Conservation (phyloP, 2,797 vertebrate species). For the Enteromius anoplus region DNA sequence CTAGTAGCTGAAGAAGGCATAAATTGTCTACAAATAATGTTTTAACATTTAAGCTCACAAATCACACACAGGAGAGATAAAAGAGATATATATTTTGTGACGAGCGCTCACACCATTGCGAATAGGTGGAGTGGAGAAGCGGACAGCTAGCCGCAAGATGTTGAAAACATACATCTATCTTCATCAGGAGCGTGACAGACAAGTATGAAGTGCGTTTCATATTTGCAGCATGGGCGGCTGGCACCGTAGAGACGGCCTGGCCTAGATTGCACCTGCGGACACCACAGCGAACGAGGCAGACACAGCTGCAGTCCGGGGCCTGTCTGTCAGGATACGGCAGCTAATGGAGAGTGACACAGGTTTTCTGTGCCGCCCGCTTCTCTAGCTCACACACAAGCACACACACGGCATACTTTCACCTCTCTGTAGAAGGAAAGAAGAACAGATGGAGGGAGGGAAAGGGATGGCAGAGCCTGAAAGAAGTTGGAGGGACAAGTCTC, state of each 20-base stretch:
- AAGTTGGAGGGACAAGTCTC: constrained; percentile 31
- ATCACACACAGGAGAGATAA: constrained; percentile 57
- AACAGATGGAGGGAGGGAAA: constrained; percentile 31
- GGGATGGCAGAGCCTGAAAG: constrained; percentile 21
- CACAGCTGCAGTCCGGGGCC: constrained; percentile 55
- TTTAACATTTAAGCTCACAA: constrained; percentile 69
- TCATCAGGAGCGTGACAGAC: constrained; percentile 61
- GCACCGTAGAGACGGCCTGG: constrained; percentile 49
- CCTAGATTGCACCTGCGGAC: constrained; percentile 58
- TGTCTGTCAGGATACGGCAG: constrained; percentile 47
- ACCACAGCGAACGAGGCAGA: constrained; percentile 36
- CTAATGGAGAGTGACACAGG: constrained; percentile 58
- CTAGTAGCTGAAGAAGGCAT: constrained; percentile 61
- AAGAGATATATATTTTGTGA: constrained; percentile 4
- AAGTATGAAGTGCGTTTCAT: constrained; percentile 55
- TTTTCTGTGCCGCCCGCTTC: constrained; percentile 18
- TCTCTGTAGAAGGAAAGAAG: constrained; percentile 21
- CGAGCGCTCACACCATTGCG: constrained; percentile 7
- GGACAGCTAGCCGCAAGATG: constrained; percentile 46
- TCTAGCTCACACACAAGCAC: background rate
- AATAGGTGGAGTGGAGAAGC: constrained; percentile 52
- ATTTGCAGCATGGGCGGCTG: constrained; percentile 54
- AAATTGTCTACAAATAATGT: constrained; percentile 76
- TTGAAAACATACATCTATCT: constrained; percentile 63
- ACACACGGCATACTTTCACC: constrained; percentile 22